These are phyloP conservation scores for Nemotelus nigrinus DNA, from an alignment of 2,888 invertebrate genomes.

Conservation along the genomic window DNA sequence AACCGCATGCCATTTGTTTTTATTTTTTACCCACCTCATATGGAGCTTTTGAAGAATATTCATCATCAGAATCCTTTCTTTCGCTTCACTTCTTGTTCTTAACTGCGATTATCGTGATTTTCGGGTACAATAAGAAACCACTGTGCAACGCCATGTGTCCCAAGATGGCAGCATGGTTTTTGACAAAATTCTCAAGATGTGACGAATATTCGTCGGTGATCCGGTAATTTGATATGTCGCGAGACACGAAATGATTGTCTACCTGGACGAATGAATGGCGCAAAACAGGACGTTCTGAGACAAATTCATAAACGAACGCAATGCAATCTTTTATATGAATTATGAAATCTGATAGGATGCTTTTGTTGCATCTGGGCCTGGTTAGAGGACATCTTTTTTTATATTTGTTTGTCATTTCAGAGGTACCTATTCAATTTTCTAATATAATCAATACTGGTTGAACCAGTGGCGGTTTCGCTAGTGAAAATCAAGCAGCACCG, in stretches of 20 bases:
- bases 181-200: conserved; percentile 33
- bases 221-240: conserved; percentile 36
- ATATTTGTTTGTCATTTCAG: not conserved
- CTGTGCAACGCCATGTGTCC: not conserved
- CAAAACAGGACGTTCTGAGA: conserved; percentile 19
- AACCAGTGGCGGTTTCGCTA: no score
- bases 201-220: conserved; percentile 39
- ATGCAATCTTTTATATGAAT: conserved; percentile 17
- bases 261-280: conserved; percentile 6
- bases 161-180: not conserved
- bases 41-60: no score
- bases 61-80: no score
- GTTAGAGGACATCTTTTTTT: conserved; percentile 2
- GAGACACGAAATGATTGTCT: not conserved
- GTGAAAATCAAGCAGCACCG: no score
- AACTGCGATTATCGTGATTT: conserved; percentile 2
- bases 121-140: not conserved
- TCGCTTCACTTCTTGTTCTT: no score
- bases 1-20: no score
- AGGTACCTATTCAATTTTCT: no score
- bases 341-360: conserved; percentile 23
- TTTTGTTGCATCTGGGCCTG: not conserved
- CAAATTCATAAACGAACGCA: not conserved
- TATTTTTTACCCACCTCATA: no score
- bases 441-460: no score